These are phyloP conservation scores for Malachius bipustulatus DNA, from an alignment of 2,888 invertebrate genomes.

Conservation along the genomic window DNA sequence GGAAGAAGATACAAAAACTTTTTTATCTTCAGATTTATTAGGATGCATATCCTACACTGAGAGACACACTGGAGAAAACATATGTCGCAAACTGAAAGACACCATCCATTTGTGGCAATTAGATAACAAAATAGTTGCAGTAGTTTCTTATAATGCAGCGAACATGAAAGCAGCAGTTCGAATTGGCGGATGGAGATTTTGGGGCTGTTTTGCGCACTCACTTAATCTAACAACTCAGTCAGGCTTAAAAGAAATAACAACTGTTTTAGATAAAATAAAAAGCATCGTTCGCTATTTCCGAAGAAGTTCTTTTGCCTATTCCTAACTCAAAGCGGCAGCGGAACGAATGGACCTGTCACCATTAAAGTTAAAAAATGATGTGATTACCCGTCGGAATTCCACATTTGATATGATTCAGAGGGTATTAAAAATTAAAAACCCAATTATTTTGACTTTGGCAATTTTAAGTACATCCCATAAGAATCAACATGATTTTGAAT, in stretches of 20 bases:
- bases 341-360: constrained; percentile 12
- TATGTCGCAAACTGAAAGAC: constrained; percentile 12
- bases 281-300: constrained; percentile 16
- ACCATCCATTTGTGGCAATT: constrained; percentile 17
- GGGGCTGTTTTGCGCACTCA: constrained; percentile 14
- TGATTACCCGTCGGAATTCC: constrained; percentile 11
- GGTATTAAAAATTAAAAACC: not conserved
- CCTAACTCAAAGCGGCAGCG: constrained; percentile 12
- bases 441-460: constrained; percentile 1
- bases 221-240: constrained; percentile 19
- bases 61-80: constrained; percentile 20
- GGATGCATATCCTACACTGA: constrained; percentile 9
- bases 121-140: constrained; percentile 20
- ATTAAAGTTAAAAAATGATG: constrained; percentile 18
- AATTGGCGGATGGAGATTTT: constrained; percentile 11
- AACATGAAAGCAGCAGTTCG: constrained; percentile 14
- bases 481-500: constrained; percentile 1
- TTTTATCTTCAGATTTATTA: constrained; percentile 5
- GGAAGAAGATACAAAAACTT: constrained; percentile 1
- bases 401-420: constrained; percentile 7
- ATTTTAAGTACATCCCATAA: constrained; percentile 3
- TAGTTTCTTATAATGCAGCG: constrained; percentile 20
- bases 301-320: constrained; percentile 11
- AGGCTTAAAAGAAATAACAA: constrained; percentile 15
- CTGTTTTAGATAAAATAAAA: constrained; percentile 15